These are phyloP conservation scores for Chesias legatella DNA, from an alignment of 2,888 invertebrate genomes.

Conservation along the genomic window DNA sequence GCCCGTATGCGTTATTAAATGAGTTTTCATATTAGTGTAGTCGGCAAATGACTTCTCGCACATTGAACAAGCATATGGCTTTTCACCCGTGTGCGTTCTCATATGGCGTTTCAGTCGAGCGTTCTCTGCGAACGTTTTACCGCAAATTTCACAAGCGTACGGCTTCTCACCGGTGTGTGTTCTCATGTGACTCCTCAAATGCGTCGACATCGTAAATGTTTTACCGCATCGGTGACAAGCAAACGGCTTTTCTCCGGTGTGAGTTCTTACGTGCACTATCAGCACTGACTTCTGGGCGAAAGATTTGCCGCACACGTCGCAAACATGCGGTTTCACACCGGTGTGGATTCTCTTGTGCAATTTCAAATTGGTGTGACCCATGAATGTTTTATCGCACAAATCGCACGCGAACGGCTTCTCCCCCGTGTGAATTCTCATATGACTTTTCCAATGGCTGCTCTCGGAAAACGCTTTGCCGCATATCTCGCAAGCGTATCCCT, in stretches of 20 bases:
- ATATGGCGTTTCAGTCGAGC: conserved; percentile 13
- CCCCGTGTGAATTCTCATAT: conserved; percentile 14
- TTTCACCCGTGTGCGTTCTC: conserved; percentile 16
- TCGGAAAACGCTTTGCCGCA: conserved; percentile 15
- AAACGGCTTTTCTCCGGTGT: conserved; percentile 18
- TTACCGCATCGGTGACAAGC: conserved; percentile 15
- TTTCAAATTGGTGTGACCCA: conserved; percentile 16
- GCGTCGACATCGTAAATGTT: conserved; percentile 15
- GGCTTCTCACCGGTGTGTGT: conserved; percentile 16
- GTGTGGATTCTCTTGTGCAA: conserved; percentile 14
- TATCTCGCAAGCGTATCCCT: conserved; percentile 11
- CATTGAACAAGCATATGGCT: conserved; percentile 12
- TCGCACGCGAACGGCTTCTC: conserved; percentile 19
- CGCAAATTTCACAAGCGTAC: conserved; percentile 16
- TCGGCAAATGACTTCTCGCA: conserved; percentile 16
- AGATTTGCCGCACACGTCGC: conserved; percentile 14
- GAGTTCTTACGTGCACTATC: conserved; percentile 14
- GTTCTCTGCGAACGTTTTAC: conserved; percentile 16
- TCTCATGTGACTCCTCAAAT: conserved; percentile 12
- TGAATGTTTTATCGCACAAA: conserved; percentile 17
- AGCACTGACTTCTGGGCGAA: conserved; percentile 17
- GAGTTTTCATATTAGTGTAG: conserved; percentile 16
- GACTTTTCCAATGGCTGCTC: conserved; percentile 16
- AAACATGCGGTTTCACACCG: conserved; percentile 14
- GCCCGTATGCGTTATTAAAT: conserved; percentile 13